Percentiles rank a stretch among this genome's conserved stretches.
These are phyloP conservation scores for Fratercula arctica DNA, from an alignment of 2,797 vertebrate genomes.

Conservation along the genomic window DNA sequence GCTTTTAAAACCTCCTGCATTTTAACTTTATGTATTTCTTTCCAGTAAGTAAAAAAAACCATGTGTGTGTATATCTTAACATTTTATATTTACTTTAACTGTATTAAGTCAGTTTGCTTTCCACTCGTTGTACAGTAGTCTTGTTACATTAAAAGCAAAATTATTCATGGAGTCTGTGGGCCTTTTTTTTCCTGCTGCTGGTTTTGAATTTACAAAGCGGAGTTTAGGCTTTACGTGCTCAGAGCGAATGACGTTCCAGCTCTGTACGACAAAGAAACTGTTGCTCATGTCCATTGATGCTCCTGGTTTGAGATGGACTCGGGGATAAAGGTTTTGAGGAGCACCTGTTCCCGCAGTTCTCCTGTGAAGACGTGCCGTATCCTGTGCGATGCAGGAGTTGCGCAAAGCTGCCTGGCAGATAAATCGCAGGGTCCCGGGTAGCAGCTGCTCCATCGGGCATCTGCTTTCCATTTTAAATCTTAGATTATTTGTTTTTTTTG, in stretches of 20 bases:
- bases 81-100: constrained; percentile 69
- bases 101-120: constrained; percentile 52
- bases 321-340: background rate
- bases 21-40: constrained; percentile 61
- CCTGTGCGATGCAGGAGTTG: background rate
- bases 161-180: background rate
- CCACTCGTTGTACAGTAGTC: constrained; percentile 58
- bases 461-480: background rate
- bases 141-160: constrained; percentile 70
- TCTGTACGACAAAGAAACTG: background rate
- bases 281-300: background rate
- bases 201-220: background rate
- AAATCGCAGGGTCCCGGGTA: background rate
- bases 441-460: background rate
- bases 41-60: constrained; percentile 15
- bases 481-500: background rate
- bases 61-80: constrained; percentile 55
- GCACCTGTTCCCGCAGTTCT: background rate
- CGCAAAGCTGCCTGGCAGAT: background rate
- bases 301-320: background rate
- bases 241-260: background rate
- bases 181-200: background rate
- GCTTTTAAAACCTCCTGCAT: constrained; percentile 26
- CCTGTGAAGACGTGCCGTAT: fast-evolving
- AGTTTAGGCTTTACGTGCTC: background rate